Base-by-base conservation (phyloP, 2,888 invertebrate genomes). In the Hydropsyche betteni region DNA sequence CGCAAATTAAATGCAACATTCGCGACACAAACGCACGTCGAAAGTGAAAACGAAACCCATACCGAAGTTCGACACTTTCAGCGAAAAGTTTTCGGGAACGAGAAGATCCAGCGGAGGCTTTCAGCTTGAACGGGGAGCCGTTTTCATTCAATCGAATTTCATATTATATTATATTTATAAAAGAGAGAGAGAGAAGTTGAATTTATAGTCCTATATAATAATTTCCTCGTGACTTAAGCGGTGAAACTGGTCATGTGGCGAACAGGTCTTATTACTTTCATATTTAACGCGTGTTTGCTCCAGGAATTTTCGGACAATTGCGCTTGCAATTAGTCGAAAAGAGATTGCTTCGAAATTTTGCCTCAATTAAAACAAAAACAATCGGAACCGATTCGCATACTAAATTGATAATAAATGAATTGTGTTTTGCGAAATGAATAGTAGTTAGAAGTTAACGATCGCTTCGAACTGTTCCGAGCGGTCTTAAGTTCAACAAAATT, bases 191-290 rank as follows among this genome's bases (percentile, higher is more conserved):
- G 44, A 44, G 44, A 44, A 44, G 7, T 44, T 44, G 44, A 58
- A 58, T 58, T 58, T 58, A 58, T 58, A 58, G 24, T 24, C 58
- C 24, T 58, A 24, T 24, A 44, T 44, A 24, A 16, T 24, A 58
- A 16, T 58, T 58, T 58, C 58, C 58, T 58, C 58, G 14, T 16
- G 5, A 24, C 58, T 58, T 24, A 58, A 16, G 24, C 58, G 58
- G 58, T 24, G 58, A 58, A 58, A 58, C 58, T 58, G 58, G 58
- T 58, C 58, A 16, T 16, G 6, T 44, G 16, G 58, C 16, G 58
- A 58, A 58, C 58, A 16, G 58, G 58, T 58, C 58, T 58, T 58
- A 58, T 58, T 58, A 58, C 58, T 58, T 58, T 58, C 58, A 24
- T 58, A 58, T 58, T 58, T 58, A 58, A 58, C 58, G 58, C 58